These are phyloP conservation scores for Cettia cetti DNA, from an alignment of 2,113 vertebrate genomes.

Conservation along the genomic window DNA sequence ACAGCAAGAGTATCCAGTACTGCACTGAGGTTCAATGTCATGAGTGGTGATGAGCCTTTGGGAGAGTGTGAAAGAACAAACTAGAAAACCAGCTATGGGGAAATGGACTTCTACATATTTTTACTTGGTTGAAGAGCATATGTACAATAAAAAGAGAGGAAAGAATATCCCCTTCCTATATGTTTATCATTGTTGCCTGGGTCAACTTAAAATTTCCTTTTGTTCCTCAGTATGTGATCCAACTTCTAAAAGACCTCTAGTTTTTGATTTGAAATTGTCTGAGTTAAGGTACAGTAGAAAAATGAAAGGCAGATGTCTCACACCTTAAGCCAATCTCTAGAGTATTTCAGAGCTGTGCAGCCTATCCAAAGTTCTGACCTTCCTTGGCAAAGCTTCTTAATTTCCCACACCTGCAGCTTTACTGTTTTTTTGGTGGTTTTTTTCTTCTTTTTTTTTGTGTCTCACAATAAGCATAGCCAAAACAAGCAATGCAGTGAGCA, in stretches of 20 bases:
- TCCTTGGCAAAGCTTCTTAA: neutral
- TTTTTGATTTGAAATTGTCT: neutral
- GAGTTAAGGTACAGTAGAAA: neutral
- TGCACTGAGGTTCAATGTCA: rapidly evolving
- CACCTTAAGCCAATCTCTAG: neutral
- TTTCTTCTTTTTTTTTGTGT: too few relatives aligned
- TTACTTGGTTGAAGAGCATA: neutral
- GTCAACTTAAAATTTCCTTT: neutral
- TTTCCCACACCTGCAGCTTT: neutral
- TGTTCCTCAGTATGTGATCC: neutral
- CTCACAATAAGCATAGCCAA: neutral
- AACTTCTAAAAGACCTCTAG: constrained; percentile 1
- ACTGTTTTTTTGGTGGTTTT: too few relatives aligned
- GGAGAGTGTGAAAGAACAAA: neutral
- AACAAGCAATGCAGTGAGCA: neutral
- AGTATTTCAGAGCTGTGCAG: neutral
- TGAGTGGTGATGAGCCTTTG: neutral
- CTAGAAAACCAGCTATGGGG: neutral
- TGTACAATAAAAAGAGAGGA: neutral
- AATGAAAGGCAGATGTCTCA: neutral
- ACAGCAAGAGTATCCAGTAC: neutral
- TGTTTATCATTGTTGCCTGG: neutral
- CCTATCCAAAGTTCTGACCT: neutral
- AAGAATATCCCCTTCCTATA: neutral
- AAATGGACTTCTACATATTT: neutral